Base-by-base conservation (phyloP, 2,113 vertebrate species). In the Nothoprocta perdicaria region DNA sequence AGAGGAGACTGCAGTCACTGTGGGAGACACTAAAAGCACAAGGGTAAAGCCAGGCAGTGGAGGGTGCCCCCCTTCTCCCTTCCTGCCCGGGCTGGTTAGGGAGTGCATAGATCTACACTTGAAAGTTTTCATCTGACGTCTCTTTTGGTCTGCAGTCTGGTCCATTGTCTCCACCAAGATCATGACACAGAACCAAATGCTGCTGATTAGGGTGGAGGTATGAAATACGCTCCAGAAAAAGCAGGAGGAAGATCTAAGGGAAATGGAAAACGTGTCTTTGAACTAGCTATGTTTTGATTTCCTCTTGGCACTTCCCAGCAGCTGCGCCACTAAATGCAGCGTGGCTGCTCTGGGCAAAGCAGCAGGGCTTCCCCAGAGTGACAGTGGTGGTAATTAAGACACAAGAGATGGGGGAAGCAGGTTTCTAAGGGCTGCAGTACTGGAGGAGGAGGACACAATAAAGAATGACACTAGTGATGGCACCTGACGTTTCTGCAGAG, bases 381-480 rank as follows among this genome's bases (percentile, higher is more conserved):
- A 97, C 95, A 96, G 94, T 69, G 82, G 66, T 89, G 86, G 93
- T 97, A 97, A 98, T 97, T 96, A 97, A 98, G 97, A 97, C 79
- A 93, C 95, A 97, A 94, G 97, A 97, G 95, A 96, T 27, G 43
- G 57, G 95, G 94, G 97, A 96, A 97, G 89, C 88, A 96, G 97
- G 97, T 97, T 97, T 98, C 91, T 97, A 96, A 97, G 97, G 97
- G 96, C 97, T 97, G 96, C 76, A 88, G 90, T 94, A 96, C 96
- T 96, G 97, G 83, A 94, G 96, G 82, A 85, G 86, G 89, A 94
- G 81, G 86, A 97, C 95, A 93, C 95, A 94, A 97, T 97, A 97
- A 98, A 96, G 93, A 96, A 97, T 97, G 95, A 97, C 97, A 95
- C 48, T 93, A 75, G 87, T 97, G 97, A 98, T 98, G 96, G 93